Percentiles rank a stretch among this genome's conserved stretches.
Evolutionary conservation across 2,797 vertebrate species (phyloP).

Genomic region (Pipistrellus pygmaeus): DNA sequence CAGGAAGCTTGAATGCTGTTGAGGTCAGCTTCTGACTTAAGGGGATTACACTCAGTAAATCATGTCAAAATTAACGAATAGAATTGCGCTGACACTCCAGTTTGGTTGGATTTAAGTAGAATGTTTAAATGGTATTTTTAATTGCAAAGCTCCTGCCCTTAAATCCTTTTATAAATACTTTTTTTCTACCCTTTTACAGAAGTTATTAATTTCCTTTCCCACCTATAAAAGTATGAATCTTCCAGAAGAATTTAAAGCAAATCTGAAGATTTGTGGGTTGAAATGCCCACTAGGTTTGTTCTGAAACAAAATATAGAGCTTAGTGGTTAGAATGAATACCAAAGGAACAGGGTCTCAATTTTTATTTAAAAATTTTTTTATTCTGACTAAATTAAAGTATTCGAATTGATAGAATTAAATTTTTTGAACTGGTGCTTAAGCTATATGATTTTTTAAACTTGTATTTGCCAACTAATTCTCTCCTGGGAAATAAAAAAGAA

Average conservation of each 20-base stretch:
- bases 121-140: constrained; percentile 79
- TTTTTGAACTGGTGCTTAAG: constrained; percentile 58
- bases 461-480: constrained; percentile 66
- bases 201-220: constrained; percentile 77
- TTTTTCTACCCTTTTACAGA: constrained; percentile 73
- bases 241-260: constrained; percentile 69
- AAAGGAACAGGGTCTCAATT: not conserved
- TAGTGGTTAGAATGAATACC: not conserved
- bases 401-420: constrained; percentile 52
- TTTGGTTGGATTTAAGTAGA: constrained; percentile 78
- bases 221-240: constrained; percentile 69
- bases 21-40: constrained; percentile 77
- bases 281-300: constrained; percentile 7
- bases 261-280: constrained; percentile 69
- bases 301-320: constrained; percentile 55
- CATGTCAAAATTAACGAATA: constrained; percentile 82
- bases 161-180: constrained; percentile 68
- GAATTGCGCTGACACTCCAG: constrained; percentile 76
- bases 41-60: constrained; percentile 82
- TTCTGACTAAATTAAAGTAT: constrained; percentile 62
- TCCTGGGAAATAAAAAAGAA: constrained; percentile 59
- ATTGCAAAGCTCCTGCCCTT: constrained; percentile 75
- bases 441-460: constrained; percentile 57
- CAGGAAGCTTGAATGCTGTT: constrained; percentile 79
- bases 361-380: constrained; percentile 38